Conservation (phyloP, 30 jellyfish, hydroid and myxozoan genomes). For the Aurelia aurita complex sp. Pacific region DNA sequence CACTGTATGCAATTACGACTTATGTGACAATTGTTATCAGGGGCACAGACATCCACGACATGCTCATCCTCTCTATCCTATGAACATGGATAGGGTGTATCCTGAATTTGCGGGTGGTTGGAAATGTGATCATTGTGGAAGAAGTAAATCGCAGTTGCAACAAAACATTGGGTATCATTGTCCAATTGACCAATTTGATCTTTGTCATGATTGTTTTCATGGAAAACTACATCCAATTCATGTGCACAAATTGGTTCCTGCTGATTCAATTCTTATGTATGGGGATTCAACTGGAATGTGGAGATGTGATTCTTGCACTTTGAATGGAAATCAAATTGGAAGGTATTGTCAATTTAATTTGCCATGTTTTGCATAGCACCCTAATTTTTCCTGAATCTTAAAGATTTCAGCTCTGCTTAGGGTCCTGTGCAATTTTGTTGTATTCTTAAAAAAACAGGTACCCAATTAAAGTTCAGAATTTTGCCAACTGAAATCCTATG, state of each 20-base stretch:
- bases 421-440: too few relatives aligned
- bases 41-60: slow-evolving; percentile 75
- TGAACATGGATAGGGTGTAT: slow-evolving; percentile 71
- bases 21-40: slow-evolving; percentile 75
- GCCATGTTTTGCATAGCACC: too few relatives aligned
- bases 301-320: slow-evolving; percentile 90
- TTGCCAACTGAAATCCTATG: too few relatives aligned
- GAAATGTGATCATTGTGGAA: slow-evolving; percentile 94
- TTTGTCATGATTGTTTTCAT: slow-evolving; percentile 83
- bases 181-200: slow-evolving; percentile 79
- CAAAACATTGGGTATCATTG: slow-evolving; percentile 85
- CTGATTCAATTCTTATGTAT: slow-evolving; percentile 81
- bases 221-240: slow-evolving; percentile 85
- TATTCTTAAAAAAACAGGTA: too few relatives aligned
- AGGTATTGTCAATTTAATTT: slow-evolving; percentile 44
- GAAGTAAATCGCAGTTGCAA: slow-evolving; percentile 34
- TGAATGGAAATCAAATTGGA: slow-evolving; percentile 81
- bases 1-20: slow-evolving; percentile 61
- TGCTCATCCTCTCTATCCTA: slow-evolving; percentile 70
- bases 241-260: slow-evolving; percentile 75
- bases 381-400: too few relatives aligned
- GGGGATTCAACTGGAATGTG: slow-evolving; percentile 89
- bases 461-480: too few relatives aligned
- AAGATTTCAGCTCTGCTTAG: too few relatives aligned
- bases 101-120: slow-evolving; percentile 88